A percentile compares a stretch with the other conserved stretches of the same genome.
phyloP scores from a whole-genome alignment of 64 coral and sea anemone species.

The Porites lutea region DNA sequence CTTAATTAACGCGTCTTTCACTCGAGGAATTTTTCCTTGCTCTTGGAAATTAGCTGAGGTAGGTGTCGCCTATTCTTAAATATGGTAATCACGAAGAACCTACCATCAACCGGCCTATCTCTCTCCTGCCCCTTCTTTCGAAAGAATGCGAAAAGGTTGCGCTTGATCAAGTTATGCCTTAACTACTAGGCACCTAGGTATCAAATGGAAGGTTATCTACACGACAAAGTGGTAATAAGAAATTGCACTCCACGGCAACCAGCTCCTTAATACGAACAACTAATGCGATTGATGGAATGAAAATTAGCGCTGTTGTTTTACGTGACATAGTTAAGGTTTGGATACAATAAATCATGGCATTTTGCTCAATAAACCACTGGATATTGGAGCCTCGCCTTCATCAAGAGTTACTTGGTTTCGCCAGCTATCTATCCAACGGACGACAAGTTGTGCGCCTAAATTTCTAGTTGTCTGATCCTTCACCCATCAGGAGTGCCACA shows the following conservation, averaged over 20 bases:
- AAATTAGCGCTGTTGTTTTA: slow-evolving; percentile 20
- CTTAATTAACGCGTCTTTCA: slow-evolving; percentile 58
- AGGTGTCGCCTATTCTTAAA: slow-evolving; percentile 11
- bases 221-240: slow-evolving; percentile 35
- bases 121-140: slow-evolving; percentile 31
- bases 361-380: not conserved
- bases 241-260: not conserved
- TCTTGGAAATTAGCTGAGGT: slow-evolving; percentile 58
- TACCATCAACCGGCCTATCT: slow-evolving; percentile 38
- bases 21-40: slow-evolving; percentile 18
- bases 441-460: slow-evolving; percentile 49
- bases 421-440: slow-evolving; percentile 29
- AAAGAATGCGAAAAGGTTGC: slow-evolving; percentile 46
- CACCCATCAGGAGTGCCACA: slow-evolving; percentile 31
- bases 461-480: not conserved
- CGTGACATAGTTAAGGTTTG: slow-evolving; percentile 37
- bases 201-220: not conserved
- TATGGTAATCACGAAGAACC: slow-evolving; percentile 38
- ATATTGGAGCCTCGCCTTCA: slow-evolving; percentile 26
- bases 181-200: not conserved
- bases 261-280: slow-evolving; percentile 2
- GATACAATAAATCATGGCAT: slow-evolving; percentile 41
- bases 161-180: slow-evolving; percentile 45
- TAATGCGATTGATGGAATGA: slow-evolving; percentile 17
- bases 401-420: slow-evolving; percentile 29